Base-by-base conservation (phyloP, 2,797 vertebrate species). In the Neostethus bicornis region DNA sequence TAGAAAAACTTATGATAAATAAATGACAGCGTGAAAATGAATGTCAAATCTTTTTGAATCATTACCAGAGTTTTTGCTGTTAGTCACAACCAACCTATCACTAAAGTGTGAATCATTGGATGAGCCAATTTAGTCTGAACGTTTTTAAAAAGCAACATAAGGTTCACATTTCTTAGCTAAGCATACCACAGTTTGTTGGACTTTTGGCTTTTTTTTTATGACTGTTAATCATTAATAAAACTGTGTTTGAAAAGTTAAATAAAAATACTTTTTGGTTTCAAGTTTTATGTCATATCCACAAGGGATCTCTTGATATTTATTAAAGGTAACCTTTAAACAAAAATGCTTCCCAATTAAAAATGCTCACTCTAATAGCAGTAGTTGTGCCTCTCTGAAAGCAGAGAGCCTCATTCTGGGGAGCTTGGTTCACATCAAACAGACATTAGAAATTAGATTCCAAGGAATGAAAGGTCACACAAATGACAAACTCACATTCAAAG, bases 261-360 rank as follows among this genome's bases (percentile, higher is more conserved):
- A 26, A 7, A 32, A 31, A 3, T 31, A 31, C 13, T 11, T 1
- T 13, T 31, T 13, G 11, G 31, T 32, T 32, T 32, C 32, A 32
- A 13, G 31, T 32, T 32, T 32, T 29, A 13, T 20, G 19, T 5
- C 0, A 31, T 49, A 34, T 47, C 13, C 4, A 29, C 24, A 14
- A 25, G n/a, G 32, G 56, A 52, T 50, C 31, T 10, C 6, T 41
- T 26, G 11, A 57, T 9, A 24, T 16, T 44, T 19, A 13, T 26
- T 47, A 41, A 57, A 34, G 57, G 31, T 60, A 69, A 69, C 23
- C 20, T 38, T 42, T 70, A 73, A 75, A 72, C n/a, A 52, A 57
- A 52, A 57, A 71, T 42, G 44, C 53, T 26, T 47, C 20, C 11
- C 20, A 38, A 61, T 51, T 21, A n/a, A 60, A 55, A 57, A 65